Evolutionary conservation across 1,140 invertebrate species (phyloP).

Genomic region (Euwallacea fornicatus): DNA sequence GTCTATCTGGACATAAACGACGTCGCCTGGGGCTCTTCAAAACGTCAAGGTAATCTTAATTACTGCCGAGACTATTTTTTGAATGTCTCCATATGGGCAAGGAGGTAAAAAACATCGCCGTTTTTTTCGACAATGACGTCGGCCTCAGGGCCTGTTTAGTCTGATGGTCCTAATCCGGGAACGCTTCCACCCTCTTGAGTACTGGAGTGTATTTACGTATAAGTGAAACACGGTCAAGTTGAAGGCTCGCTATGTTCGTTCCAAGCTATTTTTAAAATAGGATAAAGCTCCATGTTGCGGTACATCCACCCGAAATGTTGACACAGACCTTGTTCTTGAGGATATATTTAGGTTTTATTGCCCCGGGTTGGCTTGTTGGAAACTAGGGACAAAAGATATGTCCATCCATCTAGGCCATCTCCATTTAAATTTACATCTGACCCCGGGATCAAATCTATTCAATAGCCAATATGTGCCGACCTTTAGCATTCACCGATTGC

Average conservation of each 20-base stretch:
- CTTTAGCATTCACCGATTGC: constrained; percentile 22
- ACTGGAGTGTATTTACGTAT: constrained; percentile 21
- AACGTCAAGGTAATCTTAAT: constrained; percentile 10
- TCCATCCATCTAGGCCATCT: constrained; percentile 32
- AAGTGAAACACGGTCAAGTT: constrained; percentile 27
- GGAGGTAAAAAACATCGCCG: background rate
- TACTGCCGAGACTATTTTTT: background rate
- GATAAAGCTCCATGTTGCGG: constrained; percentile 18
- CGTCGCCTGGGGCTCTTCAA: constrained; percentile 8
- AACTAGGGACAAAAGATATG: background rate
- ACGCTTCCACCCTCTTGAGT: constrained; percentile 18
- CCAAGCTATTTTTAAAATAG: constrained; percentile 20
- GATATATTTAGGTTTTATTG: constrained; percentile 3
- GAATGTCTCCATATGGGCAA: background rate
- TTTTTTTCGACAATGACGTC: background rate
- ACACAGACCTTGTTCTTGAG: constrained; percentile 20
- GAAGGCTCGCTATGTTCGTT: constrained; percentile 10
- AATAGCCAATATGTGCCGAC: constrained; percentile 31
- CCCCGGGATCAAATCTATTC: constrained; percentile 32
- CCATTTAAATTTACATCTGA: constrained; percentile 33
- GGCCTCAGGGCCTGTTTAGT: constrained; percentile 1
- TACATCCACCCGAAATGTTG: constrained; percentile 17
- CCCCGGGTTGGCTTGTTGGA: background rate
- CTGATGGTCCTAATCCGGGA: constrained; percentile 4
- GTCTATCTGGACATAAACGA: constrained; percentile 21